Evolutionary conservation across 2,888 invertebrate species (phyloP), one percentile per base, ranked within the genome.

Genomic region (Chloroclysta siterata): DNA sequence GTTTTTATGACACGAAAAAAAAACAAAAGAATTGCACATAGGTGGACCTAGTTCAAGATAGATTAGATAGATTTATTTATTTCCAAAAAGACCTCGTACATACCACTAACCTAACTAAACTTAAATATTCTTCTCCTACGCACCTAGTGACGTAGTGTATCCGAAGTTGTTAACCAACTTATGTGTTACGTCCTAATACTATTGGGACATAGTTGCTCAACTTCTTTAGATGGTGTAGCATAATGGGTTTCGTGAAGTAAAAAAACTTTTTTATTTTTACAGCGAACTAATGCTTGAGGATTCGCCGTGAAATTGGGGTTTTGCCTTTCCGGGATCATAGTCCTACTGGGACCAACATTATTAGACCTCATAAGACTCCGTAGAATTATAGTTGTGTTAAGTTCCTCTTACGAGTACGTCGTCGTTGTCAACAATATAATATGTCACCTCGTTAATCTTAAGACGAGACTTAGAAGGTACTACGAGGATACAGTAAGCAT

Each of bases 251-350:
- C 11, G 44, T 22, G 1, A 3, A 22, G n/a, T 5, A 7, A 14
- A 46, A 17, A 46, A 46, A 46, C 46, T 46, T 46, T 11, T 8
- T 39, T 46, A 46, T 17, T 17, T 46, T 46, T 46, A 46, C 17
- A 10, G 46, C 17, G 17, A 46, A 46, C 46, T 46, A 46, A 39
- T 39, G 8, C 36, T 11, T 10, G 17, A 46, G 11, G 10, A 17
- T 46, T 11, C 17, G 17, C 46, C 10, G 17, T 17, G 17, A 46
- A 46, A 46, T 46, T 46, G 46, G 17, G 46, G 14, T 15, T 46
- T 46, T 17, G 17, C 17, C 17, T 46, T 46, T 46, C 17, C 17
- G 11, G 15, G 46, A 10, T 17, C 10, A 11, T 3, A 46, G 15
- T 17, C 46, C 11, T 17, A 10, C 17, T 17, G 17, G 14, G 17